phyloP scores from a whole-genome alignment of 1,140 invertebrate species.

The Drosophila eugracilis region DNA sequence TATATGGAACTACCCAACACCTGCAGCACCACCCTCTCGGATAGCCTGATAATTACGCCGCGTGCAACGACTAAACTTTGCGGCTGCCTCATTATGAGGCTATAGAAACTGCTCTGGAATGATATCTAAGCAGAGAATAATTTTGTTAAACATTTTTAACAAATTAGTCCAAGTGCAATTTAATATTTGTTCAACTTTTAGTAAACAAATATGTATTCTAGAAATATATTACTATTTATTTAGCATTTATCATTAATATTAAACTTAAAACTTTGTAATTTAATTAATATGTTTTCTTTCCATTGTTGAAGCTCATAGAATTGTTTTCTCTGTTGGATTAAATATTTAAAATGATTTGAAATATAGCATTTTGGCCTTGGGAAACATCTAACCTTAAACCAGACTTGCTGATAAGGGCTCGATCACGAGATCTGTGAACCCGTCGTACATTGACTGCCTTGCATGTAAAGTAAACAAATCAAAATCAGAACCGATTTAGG shows the following conservation, averaged over 20 bases:
- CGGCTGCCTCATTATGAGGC: conserved; percentile 50
- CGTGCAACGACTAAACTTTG: conserved; percentile 14
- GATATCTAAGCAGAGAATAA: not conserved
- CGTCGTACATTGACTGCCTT: not conserved
- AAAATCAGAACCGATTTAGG: conserved; percentile 8
- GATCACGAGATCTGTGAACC: conserved; percentile 31
- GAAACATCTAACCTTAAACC: not conserved
- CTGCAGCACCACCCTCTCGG: too few species aligned
- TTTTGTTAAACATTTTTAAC: too few species aligned
- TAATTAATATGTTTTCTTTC: too few species aligned
- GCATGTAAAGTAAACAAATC: conserved; percentile 15
- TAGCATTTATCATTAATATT: too few species aligned
- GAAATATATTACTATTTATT: too few species aligned
- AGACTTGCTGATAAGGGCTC: conserved; percentile 13
- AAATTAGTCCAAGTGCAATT: too few species aligned
- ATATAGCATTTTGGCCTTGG: not conserved
- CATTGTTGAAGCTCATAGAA: not conserved
- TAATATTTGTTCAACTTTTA: too few species aligned
- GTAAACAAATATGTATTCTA: too few species aligned
- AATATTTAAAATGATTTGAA: too few species aligned
- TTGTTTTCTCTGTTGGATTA: conserved; percentile 1
- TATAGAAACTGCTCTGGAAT: conserved; percentile 18
- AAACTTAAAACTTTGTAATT: too few species aligned
- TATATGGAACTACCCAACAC: not conserved
- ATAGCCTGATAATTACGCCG: conserved; percentile 10